Evolutionary conservation across 2,888 invertebrate genomes (phyloP), one percentile per base, ranked within the genome.

Genomic region (Spodoptera picta): DNA sequence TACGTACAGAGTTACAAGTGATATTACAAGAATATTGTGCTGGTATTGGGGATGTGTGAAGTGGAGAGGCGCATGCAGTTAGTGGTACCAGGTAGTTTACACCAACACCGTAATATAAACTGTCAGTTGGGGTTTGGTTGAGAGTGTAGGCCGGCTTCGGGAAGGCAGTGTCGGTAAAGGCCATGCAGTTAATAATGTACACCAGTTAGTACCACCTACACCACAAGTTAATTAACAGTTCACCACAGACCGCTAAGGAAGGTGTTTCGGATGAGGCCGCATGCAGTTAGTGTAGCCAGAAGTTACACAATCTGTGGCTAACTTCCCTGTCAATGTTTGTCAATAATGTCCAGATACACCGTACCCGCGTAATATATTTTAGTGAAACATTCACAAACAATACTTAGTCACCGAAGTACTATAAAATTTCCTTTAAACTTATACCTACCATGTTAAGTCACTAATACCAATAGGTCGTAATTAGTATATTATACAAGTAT

Each of bases 51-150:
- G 90, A 88, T 64, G 58, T 83, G 89, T 82, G 49, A 56, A 44
- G 57, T 74, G 92, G 92, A 89, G 64, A 83, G 93, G 89, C 81
- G 71, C 92, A 90, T 92, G 92, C 92, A 66, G 78, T 93, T 87
- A 92, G 73, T 79, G 7, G 60, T 45, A 64, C 69, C 55, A 52
- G 67, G 63, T 70, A 71, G 86, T 92, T 89, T 4, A 74, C 77
- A 78, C 89, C 90, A 89, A 85, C 90, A 89, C 88, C 85, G 61
- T 62, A 60, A 57, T 56, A 45, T 56, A 11, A 59, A 24, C 49
- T 56, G 57, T 64, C 31, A 27, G 19, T 23, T 46, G n/a, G 31
- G 47, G 45, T 9, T 45, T 60, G 43, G 14, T 49, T 48, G 11
- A 43, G 54, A 65, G 58, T 75, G 81, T 83, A 82, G 83, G 82